Base-by-base conservation (phyloP, 2,113 vertebrate genomes). In the Corythornis madagascariensis region DNA sequence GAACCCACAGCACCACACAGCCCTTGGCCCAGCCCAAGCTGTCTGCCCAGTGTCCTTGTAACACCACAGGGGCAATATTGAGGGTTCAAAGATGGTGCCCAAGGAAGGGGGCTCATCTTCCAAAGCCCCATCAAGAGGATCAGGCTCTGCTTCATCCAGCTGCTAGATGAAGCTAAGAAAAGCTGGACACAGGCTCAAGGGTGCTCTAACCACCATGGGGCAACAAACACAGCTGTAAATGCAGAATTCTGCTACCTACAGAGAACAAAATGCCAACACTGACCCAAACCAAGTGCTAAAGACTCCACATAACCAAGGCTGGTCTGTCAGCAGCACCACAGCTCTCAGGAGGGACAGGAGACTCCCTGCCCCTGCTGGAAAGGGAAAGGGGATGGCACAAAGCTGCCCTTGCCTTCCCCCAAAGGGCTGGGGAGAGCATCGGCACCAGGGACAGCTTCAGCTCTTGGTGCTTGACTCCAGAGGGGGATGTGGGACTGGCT, bases 1-100 rank as follows among this genome's bases (percentile, higher is more conserved):
- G 40, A 35, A 61, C 20, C 24, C 69, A 18, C 6, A 69, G 64
- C 17, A 82, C 28, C 7, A 1, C 50, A 31, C 40, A 76, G 45
- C 48, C 75, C 52, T 43, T 48, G 29, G 24, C 35, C n/a, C 43
- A 59, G 71, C 16, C 14, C 66, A 63, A 50, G 66, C 17, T 40
- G 7, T 24, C 56, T 2, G 2, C 47, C 43, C 8, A 28, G 33
- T 11, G 31, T 2, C 48, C 26, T 16, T 50, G 42, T 26, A 52
- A 71, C 28, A 5, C 1, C 5, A 35, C 3, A 3, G 61, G 3
- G 67, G 61, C 2, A 6, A 13, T 43, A 42, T 8, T 1, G 0
- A 33, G 26, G 10, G 35, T 35, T 43, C 69, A 45, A 22, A 67
- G 25, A 57, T 22, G 22, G 21, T 29, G 31, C 47, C 45, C 61